These are phyloP conservation scores for Gymnopithys bicolor DNA, from an alignment of 2,797 vertebrate genomes.

Conservation along the genomic window DNA sequence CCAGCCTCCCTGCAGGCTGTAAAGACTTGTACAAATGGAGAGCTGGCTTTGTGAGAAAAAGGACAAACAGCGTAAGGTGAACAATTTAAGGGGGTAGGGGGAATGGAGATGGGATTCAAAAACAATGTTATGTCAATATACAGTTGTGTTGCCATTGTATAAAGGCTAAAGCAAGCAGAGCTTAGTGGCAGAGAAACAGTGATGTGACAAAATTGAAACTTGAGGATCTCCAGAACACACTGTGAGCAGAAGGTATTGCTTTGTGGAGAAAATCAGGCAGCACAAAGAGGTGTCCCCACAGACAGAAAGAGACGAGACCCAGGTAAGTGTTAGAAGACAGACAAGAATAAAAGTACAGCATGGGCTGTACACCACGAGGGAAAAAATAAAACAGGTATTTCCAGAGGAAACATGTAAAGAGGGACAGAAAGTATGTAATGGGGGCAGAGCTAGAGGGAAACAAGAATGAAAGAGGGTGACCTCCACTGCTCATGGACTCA, in stretches of 20 bases:
- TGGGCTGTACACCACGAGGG: no score
- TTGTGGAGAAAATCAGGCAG: background rate
- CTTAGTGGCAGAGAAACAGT: background rate
- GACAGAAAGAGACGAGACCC: background rate
- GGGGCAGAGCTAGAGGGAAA: background rate
- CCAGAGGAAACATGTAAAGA: background rate
- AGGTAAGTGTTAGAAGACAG: background rate
- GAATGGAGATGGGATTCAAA: background rate
- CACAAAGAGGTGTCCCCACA: rapidly evolving
- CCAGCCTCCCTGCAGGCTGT: rapidly evolving
- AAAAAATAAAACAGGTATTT: background rate
- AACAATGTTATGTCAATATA: background rate
- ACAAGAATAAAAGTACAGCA: background rate
- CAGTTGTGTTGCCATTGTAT: background rate
- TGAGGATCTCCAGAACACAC: background rate
- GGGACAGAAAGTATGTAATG: rapidly evolving
- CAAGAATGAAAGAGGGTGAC: rapidly evolving
- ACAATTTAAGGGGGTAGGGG: background rate
- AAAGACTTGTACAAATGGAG: rapidly evolving
- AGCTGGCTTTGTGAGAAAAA: background rate
- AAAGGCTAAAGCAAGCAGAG: background rate
- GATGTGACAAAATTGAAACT: background rate
- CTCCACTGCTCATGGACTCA: rapidly evolving
- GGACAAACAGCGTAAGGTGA: background rate
- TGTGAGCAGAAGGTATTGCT: background rate